These are phyloP conservation scores for Papilio demoleus DNA, from an alignment of 2,888 invertebrate genomes.

Conservation along the genomic window DNA sequence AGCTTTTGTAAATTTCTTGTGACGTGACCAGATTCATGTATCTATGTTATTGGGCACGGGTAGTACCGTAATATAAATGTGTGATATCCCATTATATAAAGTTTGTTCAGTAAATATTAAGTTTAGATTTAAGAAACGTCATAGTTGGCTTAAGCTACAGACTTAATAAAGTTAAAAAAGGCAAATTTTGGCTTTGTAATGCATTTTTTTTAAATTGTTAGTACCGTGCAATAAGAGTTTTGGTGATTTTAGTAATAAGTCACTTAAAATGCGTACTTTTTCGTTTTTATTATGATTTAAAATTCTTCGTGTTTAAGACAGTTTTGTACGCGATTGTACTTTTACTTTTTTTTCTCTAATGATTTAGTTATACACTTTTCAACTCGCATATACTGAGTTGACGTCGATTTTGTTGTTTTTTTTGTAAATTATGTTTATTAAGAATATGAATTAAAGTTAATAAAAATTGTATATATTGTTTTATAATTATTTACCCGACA, in stretches of 20 bases:
- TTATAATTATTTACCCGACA: not conserved
- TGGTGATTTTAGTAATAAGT: slow-evolving; percentile 15
- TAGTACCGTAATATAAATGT: slow-evolving; percentile 24
- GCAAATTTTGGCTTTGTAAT: slow-evolving; percentile 18
- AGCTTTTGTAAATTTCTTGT: not conserved
- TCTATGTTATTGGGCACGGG: slow-evolving; percentile 4
- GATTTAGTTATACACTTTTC: slow-evolving; percentile 13
- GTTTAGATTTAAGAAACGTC: slow-evolving; percentile 16
- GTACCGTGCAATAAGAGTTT: slow-evolving; percentile 28
- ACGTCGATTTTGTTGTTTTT: slow-evolving; percentile 68
- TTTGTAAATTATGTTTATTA: slow-evolving; percentile 79
- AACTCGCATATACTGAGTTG: slow-evolving; percentile 53
- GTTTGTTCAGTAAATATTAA: slow-evolving; percentile 10
- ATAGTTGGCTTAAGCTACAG: slow-evolving; percentile 2
- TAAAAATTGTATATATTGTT: slow-evolving; percentile 63
- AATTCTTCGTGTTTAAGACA: slow-evolving; percentile 1
- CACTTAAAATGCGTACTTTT: not conserved
- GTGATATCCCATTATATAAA: slow-evolving; percentile 36
- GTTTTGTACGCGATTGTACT: slow-evolving; percentile 12
- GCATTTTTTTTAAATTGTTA: slow-evolving; percentile 14
- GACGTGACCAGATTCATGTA: not conserved
- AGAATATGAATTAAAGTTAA: slow-evolving; percentile 78
- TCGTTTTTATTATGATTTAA: no score
- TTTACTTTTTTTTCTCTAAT: slow-evolving; percentile 12
- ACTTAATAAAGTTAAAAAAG: slow-evolving; percentile 12